Evolutionary conservation across 2,113 vertebrate genomes (phyloP).

Genomic region (Tauraco erythrolophus): DNA sequence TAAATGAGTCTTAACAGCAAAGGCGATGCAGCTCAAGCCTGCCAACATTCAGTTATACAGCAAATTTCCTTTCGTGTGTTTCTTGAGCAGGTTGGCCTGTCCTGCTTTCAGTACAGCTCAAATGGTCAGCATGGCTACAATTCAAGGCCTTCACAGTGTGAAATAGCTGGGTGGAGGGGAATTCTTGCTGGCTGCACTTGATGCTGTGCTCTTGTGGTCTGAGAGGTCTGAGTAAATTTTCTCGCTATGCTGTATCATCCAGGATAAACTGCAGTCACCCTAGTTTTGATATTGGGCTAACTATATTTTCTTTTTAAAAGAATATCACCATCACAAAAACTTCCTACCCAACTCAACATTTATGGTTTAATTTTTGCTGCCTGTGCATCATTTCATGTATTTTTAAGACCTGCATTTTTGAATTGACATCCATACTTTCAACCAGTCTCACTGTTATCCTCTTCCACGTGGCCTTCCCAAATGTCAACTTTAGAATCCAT

Average conservation of each 20-base stretch:
- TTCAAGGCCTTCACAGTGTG: not conserved
- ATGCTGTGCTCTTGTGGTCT: not conserved
- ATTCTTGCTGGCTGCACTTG: not conserved
- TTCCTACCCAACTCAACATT: not conserved
- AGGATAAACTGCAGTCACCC: not conserved
- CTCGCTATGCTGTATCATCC: not conserved
- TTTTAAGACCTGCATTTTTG: not conserved
- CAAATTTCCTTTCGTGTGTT: not conserved
- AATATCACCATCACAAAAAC: not conserved
- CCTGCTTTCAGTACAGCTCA: not conserved
- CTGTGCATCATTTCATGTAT: not conserved
- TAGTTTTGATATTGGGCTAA: not conserved
- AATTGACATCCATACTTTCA: not conserved
- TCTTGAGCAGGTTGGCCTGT: not conserved
- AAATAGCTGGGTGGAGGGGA: not conserved
- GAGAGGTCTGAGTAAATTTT: not conserved
- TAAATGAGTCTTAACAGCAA: not conserved
- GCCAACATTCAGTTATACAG: not conserved
- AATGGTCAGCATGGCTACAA: not conserved
- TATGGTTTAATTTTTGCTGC: not conserved
- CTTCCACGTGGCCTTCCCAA: not conserved
- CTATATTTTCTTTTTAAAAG: not conserved
- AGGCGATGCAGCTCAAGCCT: not conserved
- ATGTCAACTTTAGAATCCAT: not conserved
- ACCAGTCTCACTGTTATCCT: not conserved